Base-by-base conservation (phyloP, 2,113 vertebrate species). In the zebrafish (Danio rerio) region DNA sequence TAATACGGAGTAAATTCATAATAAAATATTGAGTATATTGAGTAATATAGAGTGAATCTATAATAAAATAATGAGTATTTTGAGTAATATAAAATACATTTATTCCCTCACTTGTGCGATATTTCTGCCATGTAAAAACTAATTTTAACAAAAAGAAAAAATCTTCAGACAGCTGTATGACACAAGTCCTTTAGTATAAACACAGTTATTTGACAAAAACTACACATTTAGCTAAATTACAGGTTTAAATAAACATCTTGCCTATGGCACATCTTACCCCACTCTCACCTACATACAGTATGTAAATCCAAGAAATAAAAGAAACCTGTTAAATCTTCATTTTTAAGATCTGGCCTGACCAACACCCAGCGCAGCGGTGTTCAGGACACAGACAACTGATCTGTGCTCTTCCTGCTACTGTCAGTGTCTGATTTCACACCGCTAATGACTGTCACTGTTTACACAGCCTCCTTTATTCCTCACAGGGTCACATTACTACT, bases 391-490 rank as follows among this genome's bases (percentile, higher is more conserved):
- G 40, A 74, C 2, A 58, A n/a, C 49, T 6, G 59, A 40, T 11
- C 62, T 56, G 21, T 15, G 5, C 59, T 72, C 52, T 78, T 83
- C 63, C 73, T 76, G 80, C 82, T 70, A 73, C 85, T 78, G 66
- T 85, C 80, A 81, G 86, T 82, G 84, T 87, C 81, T 74, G 69
- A 72, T 85, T 87, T 83, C 83, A 87, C 81, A 85, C 78, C 49
- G 20, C 80, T 87, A 85, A 85, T 83, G 68, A 83, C 58, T 84
- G 76, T 45, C 71, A 73, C 59, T 80, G 71, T 80, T 87, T 85
- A 81, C 81, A 82, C 74, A 77, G 31, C 77, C 59, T 72, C 56
- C 80, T 86, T 82, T 49, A 65, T 70, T 72, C 71, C 75, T 83
- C 78, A 18, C 72, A 47, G 80, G 66, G n/a, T 85, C 77, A 87